Evolutionary conservation across 2,888 invertebrate species (phyloP), one percentile per base, ranked within the genome.

Genomic region (Macrophya annulata): DNA sequence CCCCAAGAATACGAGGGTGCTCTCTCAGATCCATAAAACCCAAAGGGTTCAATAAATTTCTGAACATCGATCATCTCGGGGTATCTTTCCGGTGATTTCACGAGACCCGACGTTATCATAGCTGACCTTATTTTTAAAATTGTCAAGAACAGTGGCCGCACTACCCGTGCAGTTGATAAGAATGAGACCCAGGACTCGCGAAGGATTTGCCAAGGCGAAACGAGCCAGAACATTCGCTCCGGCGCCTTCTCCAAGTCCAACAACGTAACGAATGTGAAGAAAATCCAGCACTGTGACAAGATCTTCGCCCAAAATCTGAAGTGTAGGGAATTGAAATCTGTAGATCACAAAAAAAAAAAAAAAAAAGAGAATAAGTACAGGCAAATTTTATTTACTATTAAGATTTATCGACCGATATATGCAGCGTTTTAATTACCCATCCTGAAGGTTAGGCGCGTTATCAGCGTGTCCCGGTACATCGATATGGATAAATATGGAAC

Each of bases 401-500:
- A 48, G 15, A 71, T 31, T 62, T 43, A 6, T 51, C 55, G 8
- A 55, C 48, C 12, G 65, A 25, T 8, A 0, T 5, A 10, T 25
- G n/a, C 9, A 0, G 21, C 62, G 59, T n/a, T 21, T 31, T n/a
- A 91, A 95, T 95, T 93, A 97, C 97, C 96, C 96, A 88, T 97
- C 96, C 0, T 96, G 95, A 85, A 98, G 94, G 88, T 96, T 96
- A 0, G 96, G 95, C 0, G 97, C 97, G 91, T 96, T 96, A 93
- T 98, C 98, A 90, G 97, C 97, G 92, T 98, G 98, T 0, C 98
- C 97, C 0, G 97, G 97, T 40, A 97, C 96, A 93, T 98, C 98
- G 71, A 98, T 96, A 93, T 98, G 98, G 89, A 98, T 96, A 94
- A 98, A 98, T 90, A 98, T 96, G 83, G 97, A 97, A 48, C 98